Percentiles rank a stretch among this genome's conserved stretches.
phyloP scores from a whole-genome alignment of 2,888 invertebrate genomes.

The Liopterus haemorrhoidalis region DNA sequence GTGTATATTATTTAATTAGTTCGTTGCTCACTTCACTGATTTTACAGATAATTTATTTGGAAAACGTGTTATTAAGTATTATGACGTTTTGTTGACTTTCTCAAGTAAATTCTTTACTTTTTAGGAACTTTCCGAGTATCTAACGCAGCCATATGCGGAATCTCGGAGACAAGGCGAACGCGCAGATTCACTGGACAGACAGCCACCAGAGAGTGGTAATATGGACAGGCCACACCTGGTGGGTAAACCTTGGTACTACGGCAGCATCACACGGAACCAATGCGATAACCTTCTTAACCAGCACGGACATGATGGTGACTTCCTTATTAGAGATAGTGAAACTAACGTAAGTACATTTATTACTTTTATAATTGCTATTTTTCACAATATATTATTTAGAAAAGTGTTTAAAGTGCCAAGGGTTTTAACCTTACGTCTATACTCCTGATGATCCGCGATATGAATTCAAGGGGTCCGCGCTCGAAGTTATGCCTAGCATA shows the following conservation, averaged over 20 bases:
- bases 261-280: slow-evolving; percentile 89
- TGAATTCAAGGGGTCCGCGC: too few species aligned
- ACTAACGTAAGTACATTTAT: slow-evolving; percentile 76
- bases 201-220: slow-evolving; percentile 35
- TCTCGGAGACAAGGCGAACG: slow-evolving; percentile 40
- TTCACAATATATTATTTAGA: background rate
- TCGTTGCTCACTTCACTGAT: background rate
- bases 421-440: too few species aligned
- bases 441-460: too few species aligned
- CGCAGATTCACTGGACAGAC: slow-evolving; percentile 50
- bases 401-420: background rate
- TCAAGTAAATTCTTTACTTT: too few species aligned
- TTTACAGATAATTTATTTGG: background rate
- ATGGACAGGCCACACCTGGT: slow-evolving; percentile 63
- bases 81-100: too few species aligned
- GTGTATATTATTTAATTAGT: background rate
- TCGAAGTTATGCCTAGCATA: too few species aligned
- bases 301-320: slow-evolving; percentile 96
- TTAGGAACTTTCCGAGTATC: slow-evolving; percentile 76
- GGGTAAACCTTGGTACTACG: slow-evolving; percentile 95
- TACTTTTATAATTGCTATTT: slow-evolving; percentile 8
- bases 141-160: slow-evolving; percentile 75
- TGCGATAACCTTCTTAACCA: slow-evolving; percentile 94
- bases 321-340: slow-evolving; percentile 97
- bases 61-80: too few species aligned